These are phyloP conservation scores for Bruchidius siliquastri DNA, from an alignment of 2,888 invertebrate species.

Conservation along the genomic window DNA sequence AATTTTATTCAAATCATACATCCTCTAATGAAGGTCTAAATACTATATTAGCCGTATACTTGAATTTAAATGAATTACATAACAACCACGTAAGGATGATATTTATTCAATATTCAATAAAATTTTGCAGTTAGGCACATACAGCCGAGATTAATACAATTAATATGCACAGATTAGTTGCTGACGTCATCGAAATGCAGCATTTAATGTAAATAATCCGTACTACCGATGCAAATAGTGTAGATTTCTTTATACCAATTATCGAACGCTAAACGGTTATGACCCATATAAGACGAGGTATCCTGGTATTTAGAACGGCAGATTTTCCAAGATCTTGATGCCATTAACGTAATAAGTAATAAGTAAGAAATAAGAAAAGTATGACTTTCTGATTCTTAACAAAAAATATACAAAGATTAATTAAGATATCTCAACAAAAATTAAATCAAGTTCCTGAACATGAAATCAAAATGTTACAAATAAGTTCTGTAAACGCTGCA, in stretches of 20 bases:
- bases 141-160: not conserved
- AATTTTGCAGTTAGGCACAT: not conserved
- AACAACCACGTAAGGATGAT: not conserved
- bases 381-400: too few relatives aligned
- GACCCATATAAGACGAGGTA: not conserved
- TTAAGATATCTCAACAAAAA: too few relatives aligned
- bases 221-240: not conserved
- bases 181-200: not conserved
- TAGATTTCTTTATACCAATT: not conserved
- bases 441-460: too few relatives aligned
- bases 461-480: too few relatives aligned
- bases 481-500: too few relatives aligned
- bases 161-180: not conserved
- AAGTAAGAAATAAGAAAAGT: too few relatives aligned
- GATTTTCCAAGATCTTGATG: not conserved
- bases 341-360: too few relatives aligned
- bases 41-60: not conserved
- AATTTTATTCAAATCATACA: not conserved
- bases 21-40: not conserved
- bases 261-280: not conserved
- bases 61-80: not conserved
- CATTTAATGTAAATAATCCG: not conserved
- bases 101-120: not conserved
- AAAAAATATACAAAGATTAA: too few relatives aligned
- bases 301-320: not conserved